Base-by-base conservation (phyloP, 2,888 invertebrate species). In the Rugalucina vietnamica region DNA sequence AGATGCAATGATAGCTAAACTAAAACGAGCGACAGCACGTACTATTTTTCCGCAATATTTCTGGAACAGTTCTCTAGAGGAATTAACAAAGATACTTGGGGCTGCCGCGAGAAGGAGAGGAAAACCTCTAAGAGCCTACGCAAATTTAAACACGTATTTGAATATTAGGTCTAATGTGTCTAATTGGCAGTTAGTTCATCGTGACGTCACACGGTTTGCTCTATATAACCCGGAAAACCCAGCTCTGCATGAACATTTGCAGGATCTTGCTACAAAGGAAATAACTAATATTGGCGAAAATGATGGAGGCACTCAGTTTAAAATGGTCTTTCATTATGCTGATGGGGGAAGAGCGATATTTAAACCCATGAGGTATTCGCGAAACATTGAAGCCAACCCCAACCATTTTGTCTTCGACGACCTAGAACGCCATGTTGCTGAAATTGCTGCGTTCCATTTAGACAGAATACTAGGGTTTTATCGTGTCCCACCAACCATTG, bases 401-500 rank as follows among this genome's bases (percentile, higher is more conserved):
- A 85, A 87, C 29, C 81, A 73, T 37, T 87, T 80, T 32, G 79
- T 85, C 18, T 87, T 87, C 74, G 81, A 85, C 39, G 87, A 87
- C 49, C 57, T 83, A 37, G 87, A 87, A 36, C 79, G 87, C 21
- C 87, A 87, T 36, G 27, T 76, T 32, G 76, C 87, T n/a, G 87
- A 87, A 60, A 87, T 87, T 24, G 87, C 87, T 29, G 80, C 87
- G 8, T 87, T 82, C 65, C 87, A 85, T 29, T 60, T 87, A 18
- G 87, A 87, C 71, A 87, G 86, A 24, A 4, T 83, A 2, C 54
- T 86, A 4, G 86, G 86, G 18, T 86, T 86, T 34, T 79, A 83
- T 49, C 37, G 82, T 32, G 86, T 86, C 4, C 86, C 86, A 12
- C 86, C 82, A 1, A 86, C 86, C 0, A 36, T 79, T 10, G 83